Evolutionary conservation across 2,797 vertebrate genomes (phyloP), one percentile per base, ranked within the genome.

Genomic region (Vireo griseus): DNA sequence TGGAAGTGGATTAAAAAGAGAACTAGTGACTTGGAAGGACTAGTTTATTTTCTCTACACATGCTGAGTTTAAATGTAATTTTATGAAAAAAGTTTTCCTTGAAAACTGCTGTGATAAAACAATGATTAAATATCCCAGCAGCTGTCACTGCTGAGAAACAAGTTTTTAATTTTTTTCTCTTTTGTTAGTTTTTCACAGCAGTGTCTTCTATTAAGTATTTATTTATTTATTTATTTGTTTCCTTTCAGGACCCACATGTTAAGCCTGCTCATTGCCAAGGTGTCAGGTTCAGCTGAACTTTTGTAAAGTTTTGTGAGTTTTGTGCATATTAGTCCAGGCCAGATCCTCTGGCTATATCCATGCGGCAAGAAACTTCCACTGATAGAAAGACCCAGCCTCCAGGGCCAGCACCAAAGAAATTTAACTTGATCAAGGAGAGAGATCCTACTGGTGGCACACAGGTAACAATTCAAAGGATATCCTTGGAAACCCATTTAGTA

Each of bases 31-130:
- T 78, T 29, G 31, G 82, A 90, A 92, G 14, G 40, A 16, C 29
- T 74, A 61, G 22, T 44, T 61, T 71, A 39, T 80, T 94, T 94
- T 62, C 26, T 81, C 44, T 69, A 11, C 39, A 73, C 18, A 51
- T 1, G 1, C 45, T 29, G 31, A 82, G 21, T 80, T 92, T 40
- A 33, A 91, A 92, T 75, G 50, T 21, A 73, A 77, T 54, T 48
- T 6, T 11, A 21, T 76, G 21, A 78, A 86, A 88, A 29, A 72
- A 48, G 22, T 24, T 80, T 87, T 62, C 22, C 31, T 81, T 63
- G 29, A 83, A 86, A 92, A 75, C 26, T 83, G 29, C 33, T 50
- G 16, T 48, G 69, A 86, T 72, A 84, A 90, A 94, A 57, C 69
- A 61, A 18, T 11, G 6, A 86, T 75, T 92, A 58, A 95, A 88